Conservation (phyloP, 2,888 invertebrate species). For the Agrochola macilenta region DNA sequence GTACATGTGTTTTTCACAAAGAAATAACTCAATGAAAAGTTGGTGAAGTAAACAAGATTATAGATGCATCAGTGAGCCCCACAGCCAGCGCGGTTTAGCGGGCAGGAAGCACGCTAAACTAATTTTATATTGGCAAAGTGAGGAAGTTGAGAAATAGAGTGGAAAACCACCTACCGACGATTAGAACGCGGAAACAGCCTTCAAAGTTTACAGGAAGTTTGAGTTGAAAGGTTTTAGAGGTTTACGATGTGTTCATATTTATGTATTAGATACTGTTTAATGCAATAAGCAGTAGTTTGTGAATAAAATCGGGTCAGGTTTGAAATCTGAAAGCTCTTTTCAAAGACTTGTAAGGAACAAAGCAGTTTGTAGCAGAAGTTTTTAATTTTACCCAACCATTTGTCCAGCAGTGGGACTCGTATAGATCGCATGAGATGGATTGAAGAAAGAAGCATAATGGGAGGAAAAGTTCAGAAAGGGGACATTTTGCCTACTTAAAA, state of each 20-base stretch:
- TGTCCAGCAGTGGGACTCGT: too few species aligned
- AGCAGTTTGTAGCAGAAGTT: not conserved
- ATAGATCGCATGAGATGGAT: too few species aligned
- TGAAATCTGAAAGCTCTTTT: not conserved
- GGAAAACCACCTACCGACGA: slow-evolving; percentile 24
- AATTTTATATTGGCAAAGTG: slow-evolving; percentile 42
- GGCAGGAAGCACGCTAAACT: slow-evolving; percentile 41
- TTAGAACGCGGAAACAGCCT: slow-evolving; percentile 32
- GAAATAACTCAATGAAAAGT: slow-evolving; percentile 46
- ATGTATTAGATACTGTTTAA: not conserved
- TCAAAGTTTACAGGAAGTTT: not conserved
- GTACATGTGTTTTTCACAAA: slow-evolving; percentile 12
- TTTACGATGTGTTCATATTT: not conserved
- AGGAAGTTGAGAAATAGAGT: slow-evolving; percentile 51
- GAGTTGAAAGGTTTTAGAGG: slow-evolving; percentile 12
- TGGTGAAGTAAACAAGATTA: slow-evolving; percentile 53
- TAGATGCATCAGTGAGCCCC: slow-evolving; percentile 35
- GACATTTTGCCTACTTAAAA: not conserved
- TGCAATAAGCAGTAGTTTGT: not conserved
- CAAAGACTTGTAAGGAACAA: not conserved
- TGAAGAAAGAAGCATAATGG: too few species aligned
- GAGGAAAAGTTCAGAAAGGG: too few species aligned
- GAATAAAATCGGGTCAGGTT: not conserved
- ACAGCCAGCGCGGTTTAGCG: slow-evolving; percentile 10
- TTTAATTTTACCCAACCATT: too few species aligned